phyloP scores from a whole-genome alignment of 2,797 vertebrate genomes.

The Sus cebifrons region DNA sequence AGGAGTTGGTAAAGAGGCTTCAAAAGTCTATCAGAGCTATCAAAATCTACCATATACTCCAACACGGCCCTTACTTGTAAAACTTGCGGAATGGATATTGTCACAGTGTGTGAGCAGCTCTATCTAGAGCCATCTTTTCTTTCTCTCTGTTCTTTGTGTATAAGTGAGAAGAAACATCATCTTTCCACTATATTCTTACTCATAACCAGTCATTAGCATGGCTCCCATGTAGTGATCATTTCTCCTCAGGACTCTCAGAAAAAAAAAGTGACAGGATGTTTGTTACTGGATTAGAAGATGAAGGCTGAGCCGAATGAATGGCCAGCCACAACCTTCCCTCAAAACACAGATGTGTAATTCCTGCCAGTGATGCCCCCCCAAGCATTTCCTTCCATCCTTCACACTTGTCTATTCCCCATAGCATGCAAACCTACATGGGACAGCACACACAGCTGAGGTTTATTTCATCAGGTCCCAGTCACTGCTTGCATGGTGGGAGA shows the following conservation, averaged over 20 bases:
- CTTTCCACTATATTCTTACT: neutral
- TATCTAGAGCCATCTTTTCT: neutral
- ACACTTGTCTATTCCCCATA: neutral
- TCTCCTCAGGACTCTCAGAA: neutral
- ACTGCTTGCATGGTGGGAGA: neutral
- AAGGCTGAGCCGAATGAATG: neutral
- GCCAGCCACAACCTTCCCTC: neutral
- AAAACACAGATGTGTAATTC: neutral
- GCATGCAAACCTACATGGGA: neutral
- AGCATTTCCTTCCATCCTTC: neutral
- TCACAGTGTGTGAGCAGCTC: neutral
- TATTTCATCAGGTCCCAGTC: neutral
- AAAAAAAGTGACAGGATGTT: neutral
- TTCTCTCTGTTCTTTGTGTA: conserved; percentile 4
- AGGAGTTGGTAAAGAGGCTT: neutral
- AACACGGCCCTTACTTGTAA: neutral
- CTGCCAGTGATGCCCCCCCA: neutral
- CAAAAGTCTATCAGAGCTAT: neutral
- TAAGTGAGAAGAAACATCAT: neutral
- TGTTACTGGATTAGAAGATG: neutral
- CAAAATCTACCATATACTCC: conserved; percentile 48
- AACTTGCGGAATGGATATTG: neutral
- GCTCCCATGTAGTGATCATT: neutral
- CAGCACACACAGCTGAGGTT: neutral
- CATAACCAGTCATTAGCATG: neutral